Evolutionary conservation across 2,888 invertebrate species (phyloP).

Genomic region (Drosophila meridionalis): DNA sequence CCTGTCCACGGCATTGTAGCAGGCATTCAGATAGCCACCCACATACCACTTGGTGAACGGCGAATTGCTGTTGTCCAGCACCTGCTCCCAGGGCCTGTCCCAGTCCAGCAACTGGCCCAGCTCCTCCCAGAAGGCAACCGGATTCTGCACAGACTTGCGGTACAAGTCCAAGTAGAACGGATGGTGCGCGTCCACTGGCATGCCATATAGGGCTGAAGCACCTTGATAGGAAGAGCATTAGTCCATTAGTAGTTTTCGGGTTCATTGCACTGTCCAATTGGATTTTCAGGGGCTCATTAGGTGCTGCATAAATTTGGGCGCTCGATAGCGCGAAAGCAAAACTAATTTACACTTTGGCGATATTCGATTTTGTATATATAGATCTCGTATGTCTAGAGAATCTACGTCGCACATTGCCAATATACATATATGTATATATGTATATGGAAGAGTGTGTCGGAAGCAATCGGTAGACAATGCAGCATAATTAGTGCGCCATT

Average conservation of each 20-base stretch:
- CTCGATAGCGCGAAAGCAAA: constrained; percentile 22
- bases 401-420: constrained; percentile 25
- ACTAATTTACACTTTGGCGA: constrained; percentile 45
- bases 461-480: constrained; percentile 12
- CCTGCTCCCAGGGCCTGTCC: constrained; percentile 93
- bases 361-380: constrained; percentile 27
- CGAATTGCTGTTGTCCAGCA: constrained; percentile 92
- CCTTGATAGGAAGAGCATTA: constrained; percentile 32
- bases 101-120: constrained; percentile 91
- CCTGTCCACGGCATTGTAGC: constrained; percentile 96
- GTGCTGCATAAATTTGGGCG: constrained; percentile 39
- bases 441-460: constrained; percentile 8
- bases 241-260: constrained; percentile 36
- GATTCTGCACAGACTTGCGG: constrained; percentile 89
- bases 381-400: constrained; percentile 28
- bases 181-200: constrained; percentile 82
- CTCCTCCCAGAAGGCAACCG: constrained; percentile 94
- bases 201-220: constrained; percentile 50
- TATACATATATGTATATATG: background rate
- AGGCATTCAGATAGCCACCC: constrained; percentile 96
- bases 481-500: constrained; percentile 34
- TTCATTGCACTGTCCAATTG: constrained; percentile 21
- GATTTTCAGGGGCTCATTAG: constrained; percentile 18
- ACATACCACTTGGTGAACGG: constrained; percentile 96
- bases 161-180: constrained; percentile 88